phyloP scores from a whole-genome alignment of 2,113 vertebrate species.

The Cercopithecus mona region DNA sequence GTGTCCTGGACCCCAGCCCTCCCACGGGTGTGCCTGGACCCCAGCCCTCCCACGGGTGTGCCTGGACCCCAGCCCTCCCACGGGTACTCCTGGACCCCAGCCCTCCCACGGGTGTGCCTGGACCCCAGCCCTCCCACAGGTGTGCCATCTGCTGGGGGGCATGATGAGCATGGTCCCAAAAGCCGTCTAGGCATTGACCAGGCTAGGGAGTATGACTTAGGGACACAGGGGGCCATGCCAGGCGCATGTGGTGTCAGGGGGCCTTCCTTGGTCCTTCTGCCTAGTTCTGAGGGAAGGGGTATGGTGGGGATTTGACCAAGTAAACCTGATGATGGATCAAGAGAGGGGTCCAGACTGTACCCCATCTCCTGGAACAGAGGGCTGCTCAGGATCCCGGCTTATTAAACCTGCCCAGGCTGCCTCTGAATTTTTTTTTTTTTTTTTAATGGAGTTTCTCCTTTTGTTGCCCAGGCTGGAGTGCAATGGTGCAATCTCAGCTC shows the following conservation, averaged over 20 bases:
- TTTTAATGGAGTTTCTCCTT: not conserved
- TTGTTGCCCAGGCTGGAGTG: too few species aligned
- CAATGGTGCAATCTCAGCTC: too few species aligned
- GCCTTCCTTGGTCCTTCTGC: not conserved
- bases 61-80: not conserved
- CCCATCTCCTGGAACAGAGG: not conserved
- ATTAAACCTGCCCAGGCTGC: not conserved
- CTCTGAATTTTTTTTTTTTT: not conserved
- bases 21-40: not conserved
- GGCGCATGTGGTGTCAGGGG: not conserved
- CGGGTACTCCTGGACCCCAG: too few species aligned
- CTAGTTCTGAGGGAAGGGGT: not conserved
- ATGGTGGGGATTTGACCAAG: slow-evolving; percentile 1
- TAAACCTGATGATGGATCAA: not conserved
- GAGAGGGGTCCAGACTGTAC: not conserved
- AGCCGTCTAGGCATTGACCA: not conserved
- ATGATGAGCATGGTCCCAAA: not conserved
- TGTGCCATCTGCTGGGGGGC: slow-evolving; percentile 9
- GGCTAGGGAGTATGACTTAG: not conserved
- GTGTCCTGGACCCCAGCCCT: too few species aligned
- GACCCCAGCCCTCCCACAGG: not conserved
- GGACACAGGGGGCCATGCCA: not conserved
- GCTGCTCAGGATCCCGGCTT: not conserved
- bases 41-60: not conserved
- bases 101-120: not conserved